These are phyloP conservation scores for Siniperca obscura DNA, from an alignment of 2,797 vertebrate species.

Conservation along the genomic window DNA sequence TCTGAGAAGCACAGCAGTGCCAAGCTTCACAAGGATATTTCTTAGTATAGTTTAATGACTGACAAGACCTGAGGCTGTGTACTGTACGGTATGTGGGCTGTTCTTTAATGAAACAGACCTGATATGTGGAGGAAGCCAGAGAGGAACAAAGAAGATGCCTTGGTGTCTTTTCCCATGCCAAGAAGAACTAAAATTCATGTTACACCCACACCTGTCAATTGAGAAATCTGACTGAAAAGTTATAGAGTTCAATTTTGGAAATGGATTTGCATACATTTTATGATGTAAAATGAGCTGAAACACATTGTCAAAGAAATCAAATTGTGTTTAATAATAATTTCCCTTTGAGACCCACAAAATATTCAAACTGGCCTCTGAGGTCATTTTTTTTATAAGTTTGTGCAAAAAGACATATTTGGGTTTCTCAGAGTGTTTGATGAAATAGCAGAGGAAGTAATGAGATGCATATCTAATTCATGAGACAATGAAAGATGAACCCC, in stretches of 20 bases:
- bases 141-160: slow-evolving; percentile 40
- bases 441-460: slow-evolving; percentile 59
- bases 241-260: slow-evolving; percentile 10
- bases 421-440: slow-evolving; percentile 61
- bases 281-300: background rate
- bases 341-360: accelerated
- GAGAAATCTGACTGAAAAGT: slow-evolving; percentile 12
- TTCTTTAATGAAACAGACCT: slow-evolving; percentile 37
- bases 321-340: background rate
- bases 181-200: slow-evolving; percentile 21
- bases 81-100: slow-evolving; percentile 46
- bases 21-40: slow-evolving; percentile 13
- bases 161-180: slow-evolving; percentile 52
- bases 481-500: slow-evolving; percentile 46
- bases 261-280: background rate
- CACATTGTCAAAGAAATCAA: background rate
- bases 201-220: slow-evolving; percentile 3
- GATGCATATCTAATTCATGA: slow-evolving; percentile 68
- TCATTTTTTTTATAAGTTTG: slow-evolving; percentile 42
- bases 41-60: slow-evolving; percentile 35
- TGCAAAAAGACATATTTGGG: slow-evolving; percentile 56
- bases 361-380: slow-evolving; percentile 3
- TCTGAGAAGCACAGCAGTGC: slow-evolving; percentile 18
- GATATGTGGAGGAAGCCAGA: slow-evolving; percentile 57
- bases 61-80: slow-evolving; percentile 43